phyloP scores from a whole-genome alignment of 1,140 invertebrate species.

The Drosophila ironensis region DNA sequence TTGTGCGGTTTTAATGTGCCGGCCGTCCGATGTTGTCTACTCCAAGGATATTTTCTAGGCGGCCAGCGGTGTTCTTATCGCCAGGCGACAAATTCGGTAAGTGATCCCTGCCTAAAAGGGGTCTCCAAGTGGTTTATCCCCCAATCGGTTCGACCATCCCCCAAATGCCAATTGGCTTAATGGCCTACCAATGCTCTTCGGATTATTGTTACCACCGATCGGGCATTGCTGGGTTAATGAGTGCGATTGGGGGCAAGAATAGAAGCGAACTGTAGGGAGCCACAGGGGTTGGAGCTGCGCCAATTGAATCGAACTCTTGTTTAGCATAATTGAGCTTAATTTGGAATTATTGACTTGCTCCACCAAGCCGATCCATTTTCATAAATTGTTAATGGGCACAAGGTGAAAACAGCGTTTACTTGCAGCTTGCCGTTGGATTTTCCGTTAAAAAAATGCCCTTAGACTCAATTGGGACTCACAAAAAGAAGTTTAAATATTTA shows the following conservation, averaged over 20 bases:
- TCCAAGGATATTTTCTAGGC: slow-evolving; percentile 17
- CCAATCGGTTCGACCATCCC: slow-evolving; percentile 13
- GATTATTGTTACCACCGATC: slow-evolving; percentile 7
- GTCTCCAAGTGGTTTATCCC: slow-evolving; percentile 2
- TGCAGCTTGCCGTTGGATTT: slow-evolving; percentile 34
- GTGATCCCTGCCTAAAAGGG: slow-evolving; percentile 40
- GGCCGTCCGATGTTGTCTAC: no score
- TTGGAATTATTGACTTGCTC: slow-evolving; percentile 47
- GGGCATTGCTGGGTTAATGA: slow-evolving; percentile 24
- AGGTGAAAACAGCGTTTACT: slow-evolving; percentile 49
- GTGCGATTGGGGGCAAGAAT: no score
- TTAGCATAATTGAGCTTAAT: slow-evolving; percentile 70
- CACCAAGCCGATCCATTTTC: slow-evolving; percentile 34
- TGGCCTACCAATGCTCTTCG: slow-evolving; percentile 3
- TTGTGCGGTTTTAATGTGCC: slow-evolving; percentile 72
- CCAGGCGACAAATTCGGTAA: slow-evolving; percentile 63
- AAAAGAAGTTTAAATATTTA: background rate
- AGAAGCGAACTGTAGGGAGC: no score
- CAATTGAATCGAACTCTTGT: slow-evolving; percentile 28
- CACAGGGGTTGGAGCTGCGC: slow-evolving; percentile 15
- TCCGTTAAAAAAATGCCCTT: slow-evolving; percentile 31
- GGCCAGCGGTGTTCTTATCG: slow-evolving; percentile 53
- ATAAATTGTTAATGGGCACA: slow-evolving; percentile 64
- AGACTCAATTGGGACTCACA: no score
- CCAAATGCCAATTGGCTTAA: slow-evolving; percentile 13